Percentiles rank a stretch among this genome's conserved stretches.
Evolutionary conservation across 2,113 vertebrate species (phyloP).

Genomic region (Heterocephalus glaber): DNA sequence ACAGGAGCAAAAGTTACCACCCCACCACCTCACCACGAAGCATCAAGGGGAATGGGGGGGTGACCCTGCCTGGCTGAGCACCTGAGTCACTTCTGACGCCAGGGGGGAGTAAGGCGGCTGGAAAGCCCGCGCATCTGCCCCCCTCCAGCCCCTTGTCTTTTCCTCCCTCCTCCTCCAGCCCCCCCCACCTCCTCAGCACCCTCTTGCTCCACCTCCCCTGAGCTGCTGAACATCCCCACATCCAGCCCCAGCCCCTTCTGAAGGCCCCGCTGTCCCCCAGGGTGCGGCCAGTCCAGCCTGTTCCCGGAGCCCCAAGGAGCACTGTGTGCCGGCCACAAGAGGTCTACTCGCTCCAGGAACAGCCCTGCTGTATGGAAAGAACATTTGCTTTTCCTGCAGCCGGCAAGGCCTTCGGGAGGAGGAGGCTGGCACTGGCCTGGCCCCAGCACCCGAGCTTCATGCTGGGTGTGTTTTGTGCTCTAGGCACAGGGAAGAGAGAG

Average conservation of each 20-base stretch:
- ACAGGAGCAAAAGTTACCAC: not conserved
- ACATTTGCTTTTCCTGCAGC: conserved; percentile 17
- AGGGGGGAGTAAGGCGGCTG: accelerated
- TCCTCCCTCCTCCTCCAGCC: too few species aligned
- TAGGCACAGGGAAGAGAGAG: not conserved
- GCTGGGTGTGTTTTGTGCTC: not conserved
- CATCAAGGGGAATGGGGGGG: not conserved
- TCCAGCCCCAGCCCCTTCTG: not conserved
- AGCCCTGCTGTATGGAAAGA: conserved; percentile 66
- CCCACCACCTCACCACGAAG: not conserved
- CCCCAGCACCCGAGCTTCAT: conserved; percentile 49
- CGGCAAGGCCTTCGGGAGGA: not conserved
- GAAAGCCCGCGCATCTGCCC: not conserved
- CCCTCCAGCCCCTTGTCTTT: not conserved
- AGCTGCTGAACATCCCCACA: not conserved
- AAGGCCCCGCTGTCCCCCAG: not conserved
- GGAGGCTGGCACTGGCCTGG: not conserved
- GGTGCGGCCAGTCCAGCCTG: not conserved
- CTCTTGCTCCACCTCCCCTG: too few species aligned
- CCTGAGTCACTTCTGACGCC: conserved; percentile 53
- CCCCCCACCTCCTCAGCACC: not conserved
- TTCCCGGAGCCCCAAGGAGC: not conserved
- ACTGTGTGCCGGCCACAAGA: conserved; percentile 8
- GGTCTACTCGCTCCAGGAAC: conserved; percentile 45
- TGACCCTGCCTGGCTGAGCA: not conserved